Base-by-base conservation (phyloP, 2,113 vertebrate species). In the Stigmatopora argus region DNA sequence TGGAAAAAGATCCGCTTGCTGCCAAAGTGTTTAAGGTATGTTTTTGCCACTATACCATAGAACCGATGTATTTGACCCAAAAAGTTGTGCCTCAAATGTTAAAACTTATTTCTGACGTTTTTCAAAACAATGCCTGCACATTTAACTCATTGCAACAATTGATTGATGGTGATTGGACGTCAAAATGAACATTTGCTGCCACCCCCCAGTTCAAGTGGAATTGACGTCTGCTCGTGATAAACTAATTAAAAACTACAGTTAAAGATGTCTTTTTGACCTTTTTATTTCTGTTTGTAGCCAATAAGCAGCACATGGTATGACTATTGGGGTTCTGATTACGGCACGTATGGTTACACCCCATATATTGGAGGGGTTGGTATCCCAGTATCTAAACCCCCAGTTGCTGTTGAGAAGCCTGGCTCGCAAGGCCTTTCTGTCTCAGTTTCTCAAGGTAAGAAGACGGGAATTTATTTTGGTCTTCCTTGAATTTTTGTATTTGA, bases 231-330 rank as follows among this genome's bases (percentile, higher is more conserved):
- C 38, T 41, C 1, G 38, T 41, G 38, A 41, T 41, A 41, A 41
- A 41, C 7, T 41, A 41, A 41, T 41, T 41, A 41, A 41, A 41
- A 41, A 10, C 38, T 10, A 41, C 38, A 41, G 6, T 1, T 8
- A 8, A 7, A 41, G 38, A 41, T 41, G 38, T 41, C 38, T 41
- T 41, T 41, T 41, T 41, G 38, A 41, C 2, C 3, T 44, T 14
- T n/a, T 31, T 45, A 15, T 71, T 18, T 71, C 48, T 18, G 5
- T 52, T 49, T 38, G 11, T 82, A 99, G 97, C 97, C 97, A 52
- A 98, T 98, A 88, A 98, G 97, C 90, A 98, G 95, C 85, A 98
- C 97, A 1, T 99, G 97, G 97, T 98, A 98, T 13, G 97, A 99
- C 87, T 98, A 99, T 83, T 99, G 97, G 97, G 97, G 96, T 57